Evolutionary conservation across 2,113 vertebrate genomes (phyloP).

Genomic region (Fregata magnificens): DNA sequence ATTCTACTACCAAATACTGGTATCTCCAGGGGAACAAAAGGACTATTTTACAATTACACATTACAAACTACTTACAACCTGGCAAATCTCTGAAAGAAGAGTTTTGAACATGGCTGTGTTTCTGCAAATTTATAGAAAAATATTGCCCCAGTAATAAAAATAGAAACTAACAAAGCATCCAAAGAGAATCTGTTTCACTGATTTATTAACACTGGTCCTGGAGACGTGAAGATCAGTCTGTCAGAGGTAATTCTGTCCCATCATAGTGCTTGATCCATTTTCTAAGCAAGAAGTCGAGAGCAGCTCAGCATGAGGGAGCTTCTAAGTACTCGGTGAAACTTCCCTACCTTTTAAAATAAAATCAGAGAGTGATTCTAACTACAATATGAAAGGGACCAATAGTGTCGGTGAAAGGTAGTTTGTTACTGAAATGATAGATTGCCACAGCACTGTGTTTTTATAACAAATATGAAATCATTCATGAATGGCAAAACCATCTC

Average conservation of each 20-base stretch:
- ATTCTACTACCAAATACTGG: not conserved
- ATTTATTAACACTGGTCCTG: not conserved
- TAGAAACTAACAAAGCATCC: not conserved
- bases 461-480: not conserved
- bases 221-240: not conserved
- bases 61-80: not conserved
- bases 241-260: not conserved
- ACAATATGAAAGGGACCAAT: not conserved
- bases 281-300: not conserved
- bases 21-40: not conserved
- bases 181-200: not conserved
- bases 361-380: not conserved
- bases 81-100: not conserved
- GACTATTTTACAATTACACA: not conserved
- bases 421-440: not conserved
- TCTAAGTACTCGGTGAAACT: not conserved
- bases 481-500: not conserved
- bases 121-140: not conserved
- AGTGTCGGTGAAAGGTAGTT: not conserved
- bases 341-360: not conserved
- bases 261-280: not conserved
- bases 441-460: not conserved
- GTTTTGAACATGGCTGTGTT: not conserved
- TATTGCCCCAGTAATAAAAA: not conserved
- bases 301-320: not conserved